phyloP scores from a whole-genome alignment of 2,113 vertebrate species.

The Amphilophus citrinellus region DNA sequence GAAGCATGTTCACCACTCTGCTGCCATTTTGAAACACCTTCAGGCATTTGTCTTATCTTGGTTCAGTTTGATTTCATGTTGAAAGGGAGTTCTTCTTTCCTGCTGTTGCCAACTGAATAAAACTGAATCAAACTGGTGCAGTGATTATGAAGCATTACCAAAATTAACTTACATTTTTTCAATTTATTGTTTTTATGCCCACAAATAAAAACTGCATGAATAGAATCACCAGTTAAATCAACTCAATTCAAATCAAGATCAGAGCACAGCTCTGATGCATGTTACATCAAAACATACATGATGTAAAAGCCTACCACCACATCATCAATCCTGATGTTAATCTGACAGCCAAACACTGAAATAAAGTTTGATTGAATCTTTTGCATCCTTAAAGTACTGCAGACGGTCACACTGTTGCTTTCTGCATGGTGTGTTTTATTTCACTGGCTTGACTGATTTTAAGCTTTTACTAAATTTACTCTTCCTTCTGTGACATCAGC shows the following conservation, averaged over 20 bases:
- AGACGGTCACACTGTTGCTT: slow-evolving; percentile 19
- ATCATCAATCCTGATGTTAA: slow-evolving; percentile 10
- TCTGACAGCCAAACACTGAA: slow-evolving; percentile 37
- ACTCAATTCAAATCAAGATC: background rate
- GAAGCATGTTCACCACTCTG: background rate
- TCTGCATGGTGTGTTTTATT: slow-evolving; percentile 7
- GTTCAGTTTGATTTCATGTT: background rate
- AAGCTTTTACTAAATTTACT: slow-evolving; percentile 30
- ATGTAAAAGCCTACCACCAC: slow-evolving; percentile 23
- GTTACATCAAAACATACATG: slow-evolving; percentile 50
- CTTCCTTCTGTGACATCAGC: background rate
- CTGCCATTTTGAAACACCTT: background rate
- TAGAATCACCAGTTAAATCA: background rate
- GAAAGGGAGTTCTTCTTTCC: background rate
- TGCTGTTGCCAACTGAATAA: accelerated
- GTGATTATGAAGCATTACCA: background rate
- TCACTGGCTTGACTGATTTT: slow-evolving; percentile 41
- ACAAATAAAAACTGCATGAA: background rate
- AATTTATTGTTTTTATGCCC: background rate
- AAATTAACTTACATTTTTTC: accelerated
- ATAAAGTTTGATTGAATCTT: slow-evolving; percentile 63
- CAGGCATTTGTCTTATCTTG: background rate
- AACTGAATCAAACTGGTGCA: background rate
- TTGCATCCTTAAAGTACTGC: slow-evolving; percentile 65
- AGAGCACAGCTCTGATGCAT: slow-evolving; percentile 61